Percentiles rank a stretch among this genome's conserved stretches.
Conservation (phyloP, 2,113 vertebrate species). For the Orthonyx spaldingii region DNA sequence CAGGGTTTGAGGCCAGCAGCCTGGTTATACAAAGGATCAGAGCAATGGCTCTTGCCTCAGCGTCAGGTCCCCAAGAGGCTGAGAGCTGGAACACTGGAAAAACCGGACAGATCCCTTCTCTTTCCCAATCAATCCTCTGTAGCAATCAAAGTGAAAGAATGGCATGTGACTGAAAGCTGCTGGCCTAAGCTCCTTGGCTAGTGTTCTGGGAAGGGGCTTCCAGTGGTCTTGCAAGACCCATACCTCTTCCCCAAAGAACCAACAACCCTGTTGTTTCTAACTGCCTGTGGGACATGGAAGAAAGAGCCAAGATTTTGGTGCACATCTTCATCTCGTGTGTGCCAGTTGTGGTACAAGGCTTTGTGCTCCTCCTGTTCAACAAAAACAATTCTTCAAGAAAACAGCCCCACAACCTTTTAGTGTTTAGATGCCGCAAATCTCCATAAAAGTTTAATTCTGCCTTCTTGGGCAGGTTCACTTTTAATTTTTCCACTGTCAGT, state of each 20-base stretch:
- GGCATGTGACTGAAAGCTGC: background rate
- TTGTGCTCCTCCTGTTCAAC: background rate
- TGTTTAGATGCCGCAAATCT: background rate
- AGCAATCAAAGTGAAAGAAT: background rate
- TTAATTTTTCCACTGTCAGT: background rate
- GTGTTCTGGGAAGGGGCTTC: background rate
- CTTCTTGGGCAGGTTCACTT: background rate
- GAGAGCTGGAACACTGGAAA: slow-evolving; percentile 1
- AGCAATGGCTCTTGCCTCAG: background rate
- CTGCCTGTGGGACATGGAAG: background rate
- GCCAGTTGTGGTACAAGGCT: background rate
- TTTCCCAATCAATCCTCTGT: slow-evolving; percentile 18
- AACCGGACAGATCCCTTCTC: background rate
- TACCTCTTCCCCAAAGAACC: background rate
- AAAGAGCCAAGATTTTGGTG: background rate
- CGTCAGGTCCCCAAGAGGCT: background rate
- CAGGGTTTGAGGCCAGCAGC: background rate
- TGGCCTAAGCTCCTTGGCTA: background rate
- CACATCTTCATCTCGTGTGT: background rate
- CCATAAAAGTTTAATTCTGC: background rate
- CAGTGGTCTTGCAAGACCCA: background rate
- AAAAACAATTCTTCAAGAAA: background rate
- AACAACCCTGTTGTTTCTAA: background rate
- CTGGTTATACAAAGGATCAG: background rate
- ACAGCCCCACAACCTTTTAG: background rate